A percentile compares a stretch with the other conserved stretches of the same genome.
phyloP scores from a whole-genome alignment of 2,113 vertebrate species.

The Mus spicilegus region DNA sequence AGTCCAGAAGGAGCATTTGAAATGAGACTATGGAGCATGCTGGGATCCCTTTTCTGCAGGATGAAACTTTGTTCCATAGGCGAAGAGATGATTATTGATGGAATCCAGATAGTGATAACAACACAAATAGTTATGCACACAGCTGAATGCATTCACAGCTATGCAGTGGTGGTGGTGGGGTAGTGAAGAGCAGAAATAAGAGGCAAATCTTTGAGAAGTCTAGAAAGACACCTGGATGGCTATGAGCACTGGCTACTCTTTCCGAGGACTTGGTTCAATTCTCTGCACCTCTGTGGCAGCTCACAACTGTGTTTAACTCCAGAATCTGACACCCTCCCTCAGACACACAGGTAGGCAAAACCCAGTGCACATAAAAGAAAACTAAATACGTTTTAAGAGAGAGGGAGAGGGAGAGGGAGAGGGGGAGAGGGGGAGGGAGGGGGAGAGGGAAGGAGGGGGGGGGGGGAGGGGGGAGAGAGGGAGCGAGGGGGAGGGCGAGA shows the following conservation, averaged over 20 bases:
- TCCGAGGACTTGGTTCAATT: background rate
- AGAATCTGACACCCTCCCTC: background rate
- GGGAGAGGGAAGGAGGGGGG: too few relatives aligned
- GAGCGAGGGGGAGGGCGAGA: too few relatives aligned
- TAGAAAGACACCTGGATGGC: background rate
- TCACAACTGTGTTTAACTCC: background rate
- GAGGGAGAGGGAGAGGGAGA: too few relatives aligned
- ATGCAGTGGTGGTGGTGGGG: background rate
- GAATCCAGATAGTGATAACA: background rate
- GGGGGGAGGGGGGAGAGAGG: accelerated
- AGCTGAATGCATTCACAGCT: background rate
- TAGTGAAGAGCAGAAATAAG: background rate
- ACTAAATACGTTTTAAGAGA: background rate
- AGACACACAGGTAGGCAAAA: background rate
- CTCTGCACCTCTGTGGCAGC: background rate
- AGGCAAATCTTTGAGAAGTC: background rate
- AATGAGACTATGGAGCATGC: background rate
- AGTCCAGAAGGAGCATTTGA: background rate
- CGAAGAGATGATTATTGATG: background rate
- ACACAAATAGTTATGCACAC: background rate
- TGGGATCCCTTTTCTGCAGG: background rate
- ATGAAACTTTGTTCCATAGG: background rate
- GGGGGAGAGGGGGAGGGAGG: too few relatives aligned
- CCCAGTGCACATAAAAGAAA: background rate
- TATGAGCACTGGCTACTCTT: background rate